Base-by-base conservation (phyloP, 2,888 invertebrate species). In the Amphiduros pacificus region DNA sequence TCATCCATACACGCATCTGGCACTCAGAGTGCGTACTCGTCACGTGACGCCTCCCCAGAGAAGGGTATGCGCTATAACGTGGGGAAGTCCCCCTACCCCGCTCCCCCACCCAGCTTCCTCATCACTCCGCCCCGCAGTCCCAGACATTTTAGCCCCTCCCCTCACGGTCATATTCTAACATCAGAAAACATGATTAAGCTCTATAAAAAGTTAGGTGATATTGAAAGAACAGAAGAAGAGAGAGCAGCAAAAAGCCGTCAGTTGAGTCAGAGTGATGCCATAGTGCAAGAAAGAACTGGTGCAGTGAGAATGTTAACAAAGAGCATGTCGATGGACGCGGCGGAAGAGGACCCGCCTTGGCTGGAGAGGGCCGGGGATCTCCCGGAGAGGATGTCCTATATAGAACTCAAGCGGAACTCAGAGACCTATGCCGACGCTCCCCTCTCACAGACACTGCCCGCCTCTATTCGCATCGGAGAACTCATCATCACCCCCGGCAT, bases 61-160 rank as follows among this genome's bases (percentile, higher is more conserved):
- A 63, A 60, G 27, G 28, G 29, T 11, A 26, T 9, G 9, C 28
- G 36, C 1, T n/a, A 27, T 6, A 41, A 40, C 55, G 68, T 64
- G 62, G 65, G 56, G 51, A 71, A 69, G 54, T 67, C 69, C 40
- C 69, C 66, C 57, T 75, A 67, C 64, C 76, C 65, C 1, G 71
- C 69, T 44, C 77, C 77, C 2, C 77, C 77, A 5, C 77, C 78
- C 9, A 75, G 74, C 61, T 77, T 78, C 67, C 70, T 77, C 60
- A 72, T 79, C 60, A 74, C 76, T 5, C 73, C 76, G 4, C 71
- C 73, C 2, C 63, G 65, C 24, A 70, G 65, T 14, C 71, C 70
- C n/a, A 27, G 70, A 27, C 24, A 50, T 2, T 24, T 59, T 5
- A 65, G 55, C 2, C 53, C 51, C 14, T 67, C 69, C 26, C 61